These are phyloP conservation scores for Taphrorychus bicolor DNA, from an alignment of 2,888 invertebrate genomes.

Conservation along the genomic window DNA sequence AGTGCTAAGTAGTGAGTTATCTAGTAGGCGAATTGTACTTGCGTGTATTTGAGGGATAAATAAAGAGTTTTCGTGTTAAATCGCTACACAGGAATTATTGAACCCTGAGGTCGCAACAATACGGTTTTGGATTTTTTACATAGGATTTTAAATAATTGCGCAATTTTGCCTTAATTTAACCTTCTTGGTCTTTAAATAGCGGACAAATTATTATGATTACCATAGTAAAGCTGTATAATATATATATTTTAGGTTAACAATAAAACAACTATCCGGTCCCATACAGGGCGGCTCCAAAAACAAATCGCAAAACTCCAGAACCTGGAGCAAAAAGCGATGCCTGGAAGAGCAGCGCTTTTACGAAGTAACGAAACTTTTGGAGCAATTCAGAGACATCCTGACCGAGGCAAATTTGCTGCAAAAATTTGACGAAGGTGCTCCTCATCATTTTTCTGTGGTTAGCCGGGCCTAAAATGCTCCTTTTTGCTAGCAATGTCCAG, in stretches of 20 bases:
- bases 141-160: too few species aligned
- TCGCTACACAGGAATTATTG: too few species aligned
- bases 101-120: too few species aligned
- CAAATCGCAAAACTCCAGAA: conserved; percentile 62
- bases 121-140: too few species aligned
- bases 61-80: too few species aligned
- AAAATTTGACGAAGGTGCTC: conserved; percentile 47
- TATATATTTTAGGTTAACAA: conserved; percentile 61
- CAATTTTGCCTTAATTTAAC: too few species aligned
- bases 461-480: background rate
- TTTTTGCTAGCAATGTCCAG: conserved; percentile 64
- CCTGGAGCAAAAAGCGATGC: conserved; percentile 90
- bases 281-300: conserved; percentile 40
- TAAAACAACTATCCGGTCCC: conserved; percentile 66
- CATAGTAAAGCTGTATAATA: too few species aligned
- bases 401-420: conserved; percentile 62
- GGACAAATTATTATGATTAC: too few species aligned
- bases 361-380: conserved; percentile 91
- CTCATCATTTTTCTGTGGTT: background rate
- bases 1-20: too few species aligned
- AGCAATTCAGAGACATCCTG: conserved; percentile 86
- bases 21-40: too few species aligned
- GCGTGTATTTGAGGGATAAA: too few species aligned
- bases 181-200: too few species aligned
- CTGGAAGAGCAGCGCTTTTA: conserved; percentile 97